Percentiles rank a stretch among this genome's conserved stretches.
These are phyloP conservation scores for Syngnathus floridae DNA, from an alignment of 2,113 vertebrate genomes.

Conservation along the genomic window DNA sequence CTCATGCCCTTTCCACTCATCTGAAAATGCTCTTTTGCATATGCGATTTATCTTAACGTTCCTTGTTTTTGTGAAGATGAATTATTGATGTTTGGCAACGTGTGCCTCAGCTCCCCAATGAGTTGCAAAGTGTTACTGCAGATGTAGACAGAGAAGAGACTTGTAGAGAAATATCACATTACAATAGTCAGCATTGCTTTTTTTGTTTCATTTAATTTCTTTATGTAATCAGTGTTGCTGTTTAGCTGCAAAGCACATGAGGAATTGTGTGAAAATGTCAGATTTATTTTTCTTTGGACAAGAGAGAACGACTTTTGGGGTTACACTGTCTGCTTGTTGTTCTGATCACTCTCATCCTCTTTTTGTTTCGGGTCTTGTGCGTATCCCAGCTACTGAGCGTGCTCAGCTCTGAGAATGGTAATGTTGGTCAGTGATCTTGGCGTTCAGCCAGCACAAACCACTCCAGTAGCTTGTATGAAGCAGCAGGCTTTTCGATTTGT, in stretches of 20 bases:
- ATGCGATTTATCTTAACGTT: slow-evolving; percentile 33
- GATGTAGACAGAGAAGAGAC: slow-evolving; percentile 36
- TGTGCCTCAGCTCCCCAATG: slow-evolving; percentile 26
- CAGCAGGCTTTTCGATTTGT: slow-evolving; percentile 18
- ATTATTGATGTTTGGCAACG: slow-evolving; percentile 60
- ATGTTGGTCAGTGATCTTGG: slow-evolving; percentile 27
- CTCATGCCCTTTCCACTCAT: slow-evolving; percentile 8
- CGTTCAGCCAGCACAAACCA: slow-evolving; percentile 11
- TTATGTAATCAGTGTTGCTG: slow-evolving; percentile 3
- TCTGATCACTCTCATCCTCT: slow-evolving; percentile 9
- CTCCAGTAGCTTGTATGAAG: slow-evolving; percentile 3
- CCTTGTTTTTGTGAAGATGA: slow-evolving; percentile 41
- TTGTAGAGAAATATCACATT: slow-evolving; percentile 22
- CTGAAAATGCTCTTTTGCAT: slow-evolving; percentile 25
- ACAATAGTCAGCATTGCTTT: slow-evolving; percentile 24
- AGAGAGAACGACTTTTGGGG: slow-evolving; percentile 18
- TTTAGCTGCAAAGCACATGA: background rate
- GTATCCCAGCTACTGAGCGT: slow-evolving; percentile 9
- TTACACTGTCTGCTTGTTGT: slow-evolving; percentile 16
- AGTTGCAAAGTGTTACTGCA: slow-evolving; percentile 39
- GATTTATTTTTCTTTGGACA: slow-evolving; percentile 12
- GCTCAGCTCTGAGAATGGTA: slow-evolving; percentile 8
- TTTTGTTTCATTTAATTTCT: slow-evolving; percentile 5
- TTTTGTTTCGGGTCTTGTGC: slow-evolving; percentile 10
- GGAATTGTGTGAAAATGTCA: slow-evolving; percentile 7